A percentile compares a stretch with the other conserved stretches of the same genome.
Evolutionary conservation across 2,797 vertebrate genomes (phyloP).

Genomic region (Myoxocephalus aenaeus): DNA sequence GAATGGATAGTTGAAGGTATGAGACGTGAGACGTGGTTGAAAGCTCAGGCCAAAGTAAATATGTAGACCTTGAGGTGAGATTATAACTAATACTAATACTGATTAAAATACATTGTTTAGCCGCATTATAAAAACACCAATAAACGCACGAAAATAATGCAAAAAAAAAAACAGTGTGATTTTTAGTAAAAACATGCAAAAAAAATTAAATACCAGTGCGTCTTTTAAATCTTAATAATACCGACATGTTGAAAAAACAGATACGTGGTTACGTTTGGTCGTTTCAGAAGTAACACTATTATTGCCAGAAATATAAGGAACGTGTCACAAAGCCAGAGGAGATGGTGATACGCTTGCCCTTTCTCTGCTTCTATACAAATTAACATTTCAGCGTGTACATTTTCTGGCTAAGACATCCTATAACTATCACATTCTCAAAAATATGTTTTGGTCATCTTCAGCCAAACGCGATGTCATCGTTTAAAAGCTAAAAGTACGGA

Average conservation of each 20-base stretch:
- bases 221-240: conserved; percentile 32
- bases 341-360: neutral
- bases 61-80: neutral
- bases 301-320: conserved; percentile 29
- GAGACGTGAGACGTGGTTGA: neutral
- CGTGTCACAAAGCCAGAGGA: conserved; percentile 18
- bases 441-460: conserved; percentile 40
- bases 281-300: conserved; percentile 7
- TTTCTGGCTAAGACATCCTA: neutral
- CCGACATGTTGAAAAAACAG: conserved; percentile 15
- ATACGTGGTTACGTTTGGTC: neutral
- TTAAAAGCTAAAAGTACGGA: conserved; percentile 6
- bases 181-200: conserved; percentile 46
- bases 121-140: conserved; percentile 10
- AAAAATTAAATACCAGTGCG: neutral
- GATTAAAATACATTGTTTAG: neutral
- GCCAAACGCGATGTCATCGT: conserved; percentile 9
- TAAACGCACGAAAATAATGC: conserved; percentile 2
- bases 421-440: conserved; percentile 23
- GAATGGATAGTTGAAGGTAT: neutral
- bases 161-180: neutral
- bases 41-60: neutral
- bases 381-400: neutral
- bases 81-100: conserved; percentile 4
- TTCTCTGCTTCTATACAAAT: conserved; percentile 25